Conservation (phyloP, 1,140 invertebrate genomes). For the Papilio xuthus region DNA sequence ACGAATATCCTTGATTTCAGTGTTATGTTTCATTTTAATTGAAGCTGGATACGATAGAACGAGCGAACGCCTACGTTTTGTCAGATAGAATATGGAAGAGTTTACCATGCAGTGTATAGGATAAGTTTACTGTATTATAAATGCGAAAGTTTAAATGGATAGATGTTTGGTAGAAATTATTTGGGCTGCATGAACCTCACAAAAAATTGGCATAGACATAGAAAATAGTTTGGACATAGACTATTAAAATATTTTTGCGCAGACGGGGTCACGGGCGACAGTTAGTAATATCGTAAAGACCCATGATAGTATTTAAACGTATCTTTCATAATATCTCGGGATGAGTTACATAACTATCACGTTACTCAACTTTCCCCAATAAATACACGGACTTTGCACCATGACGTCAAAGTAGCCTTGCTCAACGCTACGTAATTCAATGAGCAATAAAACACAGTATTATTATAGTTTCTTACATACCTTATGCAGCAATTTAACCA, state of each 20-base stretch:
- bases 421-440: not conserved
- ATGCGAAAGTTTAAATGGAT: too few relatives aligned
- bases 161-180: too few relatives aligned
- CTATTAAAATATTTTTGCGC: too few relatives aligned
- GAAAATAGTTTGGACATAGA: too few relatives aligned
- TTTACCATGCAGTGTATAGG: too few relatives aligned
- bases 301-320: not conserved
- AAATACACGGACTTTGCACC: constrained; percentile 22
- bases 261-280: too few relatives aligned
- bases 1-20: not conserved
- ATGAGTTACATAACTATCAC: not conserved
- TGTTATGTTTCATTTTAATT: not conserved
- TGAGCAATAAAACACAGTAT: not conserved
- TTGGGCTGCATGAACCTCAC: too few relatives aligned
- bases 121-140: too few relatives aligned
- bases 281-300: not conserved
- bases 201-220: too few relatives aligned
- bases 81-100: too few relatives aligned
- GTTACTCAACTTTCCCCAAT: constrained; percentile 32
- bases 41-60: not conserved
- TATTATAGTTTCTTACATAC: constrained; percentile 2
- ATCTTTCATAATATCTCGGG: not conserved
- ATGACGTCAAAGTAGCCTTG: constrained; percentile 16
- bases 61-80: too few relatives aligned
- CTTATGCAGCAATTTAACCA: not conserved